Conservation (phyloP, 2,113 vertebrate species). For the Numida meleagris region DNA sequence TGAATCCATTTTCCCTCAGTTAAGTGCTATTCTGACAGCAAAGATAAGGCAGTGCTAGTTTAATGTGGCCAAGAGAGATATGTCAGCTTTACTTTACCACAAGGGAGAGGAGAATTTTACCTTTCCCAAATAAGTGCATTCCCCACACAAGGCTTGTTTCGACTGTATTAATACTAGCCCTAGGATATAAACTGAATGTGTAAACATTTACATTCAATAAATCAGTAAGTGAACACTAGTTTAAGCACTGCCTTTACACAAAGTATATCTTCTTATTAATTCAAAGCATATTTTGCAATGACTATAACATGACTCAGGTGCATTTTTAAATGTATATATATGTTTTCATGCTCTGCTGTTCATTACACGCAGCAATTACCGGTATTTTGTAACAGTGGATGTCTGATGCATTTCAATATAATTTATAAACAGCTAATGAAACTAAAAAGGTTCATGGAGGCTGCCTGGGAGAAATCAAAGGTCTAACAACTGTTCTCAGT, state of each 20-base stretch:
- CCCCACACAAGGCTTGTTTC: neutral
- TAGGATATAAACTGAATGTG: neutral
- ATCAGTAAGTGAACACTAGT: neutral
- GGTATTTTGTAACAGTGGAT: neutral
- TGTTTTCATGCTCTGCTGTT: constrained; percentile 14
- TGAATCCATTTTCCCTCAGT: neutral
- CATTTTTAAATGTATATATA: constrained; percentile 41
- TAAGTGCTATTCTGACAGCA: neutral
- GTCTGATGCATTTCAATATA: constrained; percentile 41
- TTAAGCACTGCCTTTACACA: neutral
- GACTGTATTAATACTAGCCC: neutral
- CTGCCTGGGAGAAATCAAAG: constrained; percentile 27
- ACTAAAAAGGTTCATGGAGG: constrained; percentile 19
- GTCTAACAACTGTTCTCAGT: constrained; percentile 41
- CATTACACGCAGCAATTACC: neutral
- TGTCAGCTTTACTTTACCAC: neutral
- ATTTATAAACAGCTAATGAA: constrained; percentile 60
- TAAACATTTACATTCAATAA: constrained; percentile 62
- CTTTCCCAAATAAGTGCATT: neutral
- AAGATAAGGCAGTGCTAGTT: neutral
- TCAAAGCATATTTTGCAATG: constrained; percentile 43
- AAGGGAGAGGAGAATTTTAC: neutral
- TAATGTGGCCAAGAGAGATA: neutral
- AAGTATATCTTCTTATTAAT: constrained; percentile 58
- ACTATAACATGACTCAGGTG: constrained; percentile 29